These are phyloP conservation scores for Chromoteleia sp. DNA, from an alignment of 2,888 invertebrate species.

Conservation along the genomic window DNA sequence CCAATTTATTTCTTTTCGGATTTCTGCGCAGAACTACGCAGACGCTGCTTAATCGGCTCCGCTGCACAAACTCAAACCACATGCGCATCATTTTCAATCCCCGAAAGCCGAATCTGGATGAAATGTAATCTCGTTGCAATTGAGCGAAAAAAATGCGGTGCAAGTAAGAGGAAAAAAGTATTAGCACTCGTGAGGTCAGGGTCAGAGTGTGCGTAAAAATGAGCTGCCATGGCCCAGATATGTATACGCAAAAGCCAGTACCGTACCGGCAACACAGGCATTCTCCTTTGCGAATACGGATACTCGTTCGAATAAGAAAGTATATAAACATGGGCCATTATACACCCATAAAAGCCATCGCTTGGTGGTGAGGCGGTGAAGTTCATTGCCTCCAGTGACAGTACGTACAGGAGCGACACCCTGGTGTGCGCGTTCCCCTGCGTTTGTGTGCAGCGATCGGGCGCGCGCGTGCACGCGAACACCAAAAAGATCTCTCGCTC, in stretches of 20 bases:
- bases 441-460: conserved; percentile 58
- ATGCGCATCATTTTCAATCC: conserved; percentile 38
- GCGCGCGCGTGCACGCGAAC: conserved; percentile 72
- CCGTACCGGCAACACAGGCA: conserved; percentile 63
- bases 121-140: conserved; percentile 61
- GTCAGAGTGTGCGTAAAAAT: conserved; percentile 64
- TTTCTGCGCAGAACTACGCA: conserved; percentile 10
- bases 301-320: conserved; percentile 75
- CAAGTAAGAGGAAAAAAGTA: conserved; percentile 14
- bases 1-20: conserved; percentile 7
- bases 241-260: conserved; percentile 46
- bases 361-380: conserved; percentile 82
- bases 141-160: conserved; percentile 35
- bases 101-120: conserved; percentile 58
- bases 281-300: conserved; percentile 69
- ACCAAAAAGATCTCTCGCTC: conserved; percentile 70
- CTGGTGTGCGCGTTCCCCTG: conserved; percentile 39
- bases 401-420: conserved; percentile 51
- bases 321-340: conserved; percentile 83
- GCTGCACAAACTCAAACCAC: conserved; percentile 41
- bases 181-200: conserved; percentile 56
- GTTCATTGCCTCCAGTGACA: conserved; percentile 83
- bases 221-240: conserved; percentile 65
- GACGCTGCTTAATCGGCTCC: conserved; percentile 29
- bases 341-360: conserved; percentile 82